Conservation (phyloP, 2,113 vertebrate species). For the Choloepus hoffmanni region DNA sequence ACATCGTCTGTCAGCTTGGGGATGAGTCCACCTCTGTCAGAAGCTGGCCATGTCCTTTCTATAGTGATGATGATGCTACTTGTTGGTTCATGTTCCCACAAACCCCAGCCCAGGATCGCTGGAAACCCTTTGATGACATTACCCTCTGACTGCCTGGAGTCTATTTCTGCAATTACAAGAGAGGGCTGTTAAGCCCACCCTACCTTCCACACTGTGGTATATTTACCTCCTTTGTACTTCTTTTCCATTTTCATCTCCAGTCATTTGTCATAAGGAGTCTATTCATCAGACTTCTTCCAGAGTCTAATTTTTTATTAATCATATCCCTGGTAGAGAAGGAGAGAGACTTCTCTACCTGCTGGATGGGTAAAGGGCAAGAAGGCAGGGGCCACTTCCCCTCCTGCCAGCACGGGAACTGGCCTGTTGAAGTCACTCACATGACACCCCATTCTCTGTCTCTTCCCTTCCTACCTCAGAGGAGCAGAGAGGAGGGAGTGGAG, state of each 20-base stretch:
- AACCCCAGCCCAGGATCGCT: too few species aligned
- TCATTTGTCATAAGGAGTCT: fast-evolving
- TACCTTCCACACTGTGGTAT: fast-evolving
- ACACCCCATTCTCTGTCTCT: fast-evolving
- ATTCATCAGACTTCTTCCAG: too few species aligned
- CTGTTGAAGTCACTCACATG: fast-evolving
- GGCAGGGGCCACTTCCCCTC: fast-evolving
- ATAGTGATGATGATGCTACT: too few species aligned
- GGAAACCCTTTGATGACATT: neutral
- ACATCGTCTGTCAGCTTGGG: fast-evolving
- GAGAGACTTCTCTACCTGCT: fast-evolving
- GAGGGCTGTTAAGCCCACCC: too few species aligned
- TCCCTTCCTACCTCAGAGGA: neutral
- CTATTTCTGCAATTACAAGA: neutral
- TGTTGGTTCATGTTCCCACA: neutral
- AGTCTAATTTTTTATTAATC: fast-evolving
- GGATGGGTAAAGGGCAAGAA: neutral
- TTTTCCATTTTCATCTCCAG: neutral
- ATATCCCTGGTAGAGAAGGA: neutral
- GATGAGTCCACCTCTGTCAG: neutral
- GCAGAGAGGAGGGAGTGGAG: neutral
- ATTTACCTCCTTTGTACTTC: fast-evolving
- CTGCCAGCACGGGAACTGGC: too few species aligned
- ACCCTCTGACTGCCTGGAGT: neutral
- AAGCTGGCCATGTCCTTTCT: fast-evolving